Evolutionary conservation across 2,113 vertebrate genomes (phyloP).

Genomic region (Peromyscus polionotus): DNA sequence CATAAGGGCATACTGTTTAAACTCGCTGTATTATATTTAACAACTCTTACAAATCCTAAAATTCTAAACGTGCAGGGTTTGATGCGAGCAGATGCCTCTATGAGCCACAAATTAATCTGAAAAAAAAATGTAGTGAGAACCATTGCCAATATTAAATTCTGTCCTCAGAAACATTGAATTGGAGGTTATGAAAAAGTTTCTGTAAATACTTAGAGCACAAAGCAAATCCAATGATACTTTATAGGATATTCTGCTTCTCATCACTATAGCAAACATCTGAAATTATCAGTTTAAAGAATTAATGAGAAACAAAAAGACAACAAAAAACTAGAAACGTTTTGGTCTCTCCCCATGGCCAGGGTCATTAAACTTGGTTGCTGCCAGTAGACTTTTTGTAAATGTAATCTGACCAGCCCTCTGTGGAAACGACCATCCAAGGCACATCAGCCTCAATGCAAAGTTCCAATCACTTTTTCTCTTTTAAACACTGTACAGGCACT

Average conservation of each 20-base stretch:
- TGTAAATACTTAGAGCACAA: background rate
- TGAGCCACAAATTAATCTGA: too few relatives aligned
- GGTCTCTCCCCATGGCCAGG: background rate
- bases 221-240: background rate
- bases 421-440: background rate
- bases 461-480: background rate
- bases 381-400: background rate
- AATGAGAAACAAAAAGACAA: background rate
- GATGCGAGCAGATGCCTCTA: background rate
- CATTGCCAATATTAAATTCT: background rate
- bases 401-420: rapidly evolving
- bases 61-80: background rate
- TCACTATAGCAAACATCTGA: background rate
- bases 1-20: background rate
- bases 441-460: background rate
- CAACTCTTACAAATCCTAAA: background rate
- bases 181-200: background rate
- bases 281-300: background rate
- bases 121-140: background rate
- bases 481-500: background rate
- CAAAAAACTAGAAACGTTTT: background rate
- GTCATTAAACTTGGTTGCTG: background rate
- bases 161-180: background rate
- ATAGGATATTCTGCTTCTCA: too few relatives aligned
- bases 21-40: too few relatives aligned